Conservation (phyloP, 1,140 invertebrate genomes). For the Gryon sp. region DNA sequence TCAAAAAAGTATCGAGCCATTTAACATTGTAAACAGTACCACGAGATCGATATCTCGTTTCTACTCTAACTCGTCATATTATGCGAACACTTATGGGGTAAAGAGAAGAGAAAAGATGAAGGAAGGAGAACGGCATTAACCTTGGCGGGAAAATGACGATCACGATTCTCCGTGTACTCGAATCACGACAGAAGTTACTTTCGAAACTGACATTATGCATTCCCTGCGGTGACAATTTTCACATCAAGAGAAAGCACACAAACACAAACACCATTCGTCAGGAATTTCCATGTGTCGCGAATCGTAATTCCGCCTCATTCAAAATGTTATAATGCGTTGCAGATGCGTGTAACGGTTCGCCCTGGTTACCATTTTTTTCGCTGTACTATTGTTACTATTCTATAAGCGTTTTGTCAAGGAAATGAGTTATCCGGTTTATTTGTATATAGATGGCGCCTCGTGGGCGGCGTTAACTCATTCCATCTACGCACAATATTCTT, state of each 20-base stretch:
- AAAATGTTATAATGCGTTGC: slow-evolving; percentile 21
- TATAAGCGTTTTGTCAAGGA: slow-evolving; percentile 26
- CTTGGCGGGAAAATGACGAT: slow-evolving; percentile 42
- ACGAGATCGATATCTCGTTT: slow-evolving; percentile 33
- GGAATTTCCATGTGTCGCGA: slow-evolving; percentile 32
- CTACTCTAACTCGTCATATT: slow-evolving; percentile 10
- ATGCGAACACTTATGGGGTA: not conserved
- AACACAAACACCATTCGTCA: slow-evolving; percentile 2
- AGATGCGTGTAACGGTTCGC: slow-evolving; percentile 31
- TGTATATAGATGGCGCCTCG: slow-evolving; percentile 24
- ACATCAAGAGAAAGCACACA: slow-evolving; percentile 32
- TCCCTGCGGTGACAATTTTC: slow-evolving; percentile 46
- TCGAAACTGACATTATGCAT: slow-evolving; percentile 35
- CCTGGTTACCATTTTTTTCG: slow-evolving; percentile 26
- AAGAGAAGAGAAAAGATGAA: too few species aligned
- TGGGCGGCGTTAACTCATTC: slow-evolving; percentile 20
- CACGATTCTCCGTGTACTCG: slow-evolving; percentile 17
- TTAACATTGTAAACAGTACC: slow-evolving; percentile 39
- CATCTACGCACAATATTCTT: not conserved
- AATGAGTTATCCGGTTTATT: slow-evolving; percentile 34
- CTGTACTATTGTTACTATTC: slow-evolving; percentile 38
- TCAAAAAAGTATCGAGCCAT: slow-evolving; percentile 41
- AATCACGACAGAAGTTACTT: slow-evolving; percentile 33
- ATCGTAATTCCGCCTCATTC: slow-evolving; percentile 42
- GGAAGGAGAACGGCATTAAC: slow-evolving; percentile 21